Base-by-base conservation (phyloP, 2,797 vertebrate species). In the Rhinatrema bivittatum region DNA sequence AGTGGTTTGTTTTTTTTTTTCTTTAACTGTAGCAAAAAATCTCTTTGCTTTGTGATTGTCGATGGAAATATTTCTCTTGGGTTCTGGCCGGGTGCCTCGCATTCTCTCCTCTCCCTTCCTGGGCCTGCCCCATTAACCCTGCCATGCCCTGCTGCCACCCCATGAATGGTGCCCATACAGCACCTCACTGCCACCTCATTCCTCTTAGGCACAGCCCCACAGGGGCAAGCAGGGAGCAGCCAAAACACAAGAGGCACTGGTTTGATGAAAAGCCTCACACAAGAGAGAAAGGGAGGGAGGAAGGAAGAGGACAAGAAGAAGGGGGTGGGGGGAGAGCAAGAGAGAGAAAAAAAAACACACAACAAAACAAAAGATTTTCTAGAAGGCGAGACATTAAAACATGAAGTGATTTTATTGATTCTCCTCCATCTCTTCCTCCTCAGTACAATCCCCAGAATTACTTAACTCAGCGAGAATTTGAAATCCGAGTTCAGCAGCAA, bases 381-480 rank as follows among this genome's bases (percentile, higher is more conserved):
- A n/a, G n/a, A n/a, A n/a, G n/a, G n/a, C n/a, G n/a, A n/a, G n/a
- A n/a, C n/a, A n/a, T n/a, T n/a, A n/a, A n/a, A n/a, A n/a, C n/a
- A n/a, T n/a, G n/a, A n/a, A n/a, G n/a, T n/a, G n/a, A n/a, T n/a
- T n/a, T n/a, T n/a, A n/a, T n/a, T n/a, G n/a, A n/a, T n/a, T n/a
- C n/a, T n/a, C n/a, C n/a, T n/a, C n/a, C n/a, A n/a, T n/a, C n/a
- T n/a, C n/a, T n/a, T n/a, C n/a, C n/a, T n/a, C n/a, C n/a, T n/a
- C n/a, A n/a, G n/a, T n/a, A n/a, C 76, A 66, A 53, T 61, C 56
- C 60, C 62, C 82, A 78, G 81, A 82, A 92, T 96, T 93, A 96
- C 91, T 94, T 94, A 91, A 95, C 87, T 84, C 72, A 75, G 83
- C 76, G 91, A 81, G 93, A 95, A 95, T 96, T 92, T 76, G 80